These are phyloP conservation scores for Chrysemys picta DNA, from an alignment of 2,113 vertebrate species.

Conservation along the genomic window DNA sequence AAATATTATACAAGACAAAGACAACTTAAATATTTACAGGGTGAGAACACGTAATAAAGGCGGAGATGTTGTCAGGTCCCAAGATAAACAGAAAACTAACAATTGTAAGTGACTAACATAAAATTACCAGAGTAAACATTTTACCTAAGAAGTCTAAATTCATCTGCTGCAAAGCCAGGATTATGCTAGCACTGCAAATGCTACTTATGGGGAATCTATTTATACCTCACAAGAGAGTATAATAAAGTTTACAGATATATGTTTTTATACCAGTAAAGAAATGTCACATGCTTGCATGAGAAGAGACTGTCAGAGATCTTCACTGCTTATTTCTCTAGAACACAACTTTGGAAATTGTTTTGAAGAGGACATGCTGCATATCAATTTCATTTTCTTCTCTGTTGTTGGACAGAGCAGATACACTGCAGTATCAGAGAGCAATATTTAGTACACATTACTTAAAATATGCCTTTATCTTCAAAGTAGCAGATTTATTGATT, in stretches of 20 bases:
- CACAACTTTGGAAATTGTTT: slow-evolving; percentile 18
- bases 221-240: not conserved
- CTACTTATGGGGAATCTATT: not conserved
- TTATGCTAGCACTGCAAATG: not conserved
- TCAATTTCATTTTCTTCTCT: slow-evolving; percentile 54
- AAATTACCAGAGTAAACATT: slow-evolving; percentile 41
- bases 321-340: not conserved
- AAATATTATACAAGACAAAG: slow-evolving; percentile 7
- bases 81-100: slow-evolving; percentile 48
- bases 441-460: slow-evolving; percentile 46
- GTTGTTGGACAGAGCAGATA: slow-evolving; percentile 60
- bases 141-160: slow-evolving; percentile 44
- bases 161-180: slow-evolving; percentile 3
- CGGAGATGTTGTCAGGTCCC: slow-evolving; percentile 9
- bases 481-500: slow-evolving; percentile 84
- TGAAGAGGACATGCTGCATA: slow-evolving; percentile 3
- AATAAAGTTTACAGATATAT: slow-evolving; percentile 10
- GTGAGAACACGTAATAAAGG: slow-evolving; percentile 41
- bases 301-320: not conserved
- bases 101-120: slow-evolving; percentile 45
- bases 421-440: slow-evolving; percentile 65
- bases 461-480: slow-evolving; percentile 75
- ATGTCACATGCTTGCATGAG: not conserved
- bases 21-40: slow-evolving; percentile 56
- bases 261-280: not conserved